Percentiles rank a stretch among this genome's conserved stretches.
phyloP scores from a whole-genome alignment of 2,797 vertebrate genomes.

The Lagocephalus sceleratus region DNA sequence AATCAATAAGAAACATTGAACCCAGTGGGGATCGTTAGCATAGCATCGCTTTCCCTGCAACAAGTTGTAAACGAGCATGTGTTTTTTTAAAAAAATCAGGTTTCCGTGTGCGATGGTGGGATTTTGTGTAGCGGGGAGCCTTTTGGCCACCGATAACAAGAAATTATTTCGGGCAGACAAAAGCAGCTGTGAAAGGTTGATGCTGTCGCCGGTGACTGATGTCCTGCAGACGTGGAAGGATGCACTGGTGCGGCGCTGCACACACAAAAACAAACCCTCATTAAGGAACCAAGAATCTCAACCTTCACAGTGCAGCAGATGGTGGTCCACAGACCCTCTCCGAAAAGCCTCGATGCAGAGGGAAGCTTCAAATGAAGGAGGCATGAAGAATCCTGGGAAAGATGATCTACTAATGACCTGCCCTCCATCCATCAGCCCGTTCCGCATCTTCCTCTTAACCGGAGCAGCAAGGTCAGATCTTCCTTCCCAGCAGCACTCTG shows the following conservation, averaged over 20 bases:
- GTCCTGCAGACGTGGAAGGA: conserved; percentile 9
- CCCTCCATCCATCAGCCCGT: background rate
- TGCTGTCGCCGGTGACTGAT: background rate
- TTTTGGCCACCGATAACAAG: too few relatives aligned
- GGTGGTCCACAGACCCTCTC: conserved; percentile 18
- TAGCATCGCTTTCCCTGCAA: too few relatives aligned
- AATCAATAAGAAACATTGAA: too few relatives aligned
- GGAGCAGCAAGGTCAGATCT: background rate
- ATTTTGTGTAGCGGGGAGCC: too few relatives aligned
- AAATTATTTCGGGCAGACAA: too few relatives aligned
- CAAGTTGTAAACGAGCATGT: too few relatives aligned
- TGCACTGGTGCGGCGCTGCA: background rate
- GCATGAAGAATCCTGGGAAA: conserved; percentile 5
- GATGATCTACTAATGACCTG: conserved; percentile 4
- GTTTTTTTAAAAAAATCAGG: too few relatives aligned
- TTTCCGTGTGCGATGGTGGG: too few relatives aligned
- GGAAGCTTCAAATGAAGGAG: conserved; percentile 14
- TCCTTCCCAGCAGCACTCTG: background rate
- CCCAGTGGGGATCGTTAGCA: too few relatives aligned
- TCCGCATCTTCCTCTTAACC: background rate
- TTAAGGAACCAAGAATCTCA: conserved; percentile 13
- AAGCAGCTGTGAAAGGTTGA: background rate
- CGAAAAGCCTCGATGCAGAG: conserved; percentile 28
- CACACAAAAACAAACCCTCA: background rate
- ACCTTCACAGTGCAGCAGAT: conserved; percentile 30